Evolutionary conservation across 2,797 vertebrate genomes (phyloP).

Genomic region (Pipistrellus kuhlii): DNA sequence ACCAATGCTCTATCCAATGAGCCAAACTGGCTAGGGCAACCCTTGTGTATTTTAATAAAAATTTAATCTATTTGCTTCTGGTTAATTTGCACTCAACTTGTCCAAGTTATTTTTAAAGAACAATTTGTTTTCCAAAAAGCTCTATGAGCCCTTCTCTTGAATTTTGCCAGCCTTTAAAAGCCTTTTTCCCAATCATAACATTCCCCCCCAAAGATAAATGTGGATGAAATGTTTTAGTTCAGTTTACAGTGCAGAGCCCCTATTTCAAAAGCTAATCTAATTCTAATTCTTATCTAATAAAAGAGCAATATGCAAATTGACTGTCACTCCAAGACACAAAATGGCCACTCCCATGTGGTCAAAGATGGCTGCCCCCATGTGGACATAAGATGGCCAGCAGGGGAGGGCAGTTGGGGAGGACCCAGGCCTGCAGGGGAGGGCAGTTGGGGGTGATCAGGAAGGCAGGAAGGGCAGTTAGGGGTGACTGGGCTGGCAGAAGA

Average conservation of each 20-base stretch:
- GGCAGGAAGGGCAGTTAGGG: no score
- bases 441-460: no score
- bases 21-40: neutral
- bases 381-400: no score
- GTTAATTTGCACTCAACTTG: slow-evolving; percentile 68
- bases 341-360: no score
- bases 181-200: neutral
- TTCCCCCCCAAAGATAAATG: slow-evolving; percentile 19
- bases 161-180: slow-evolving; percentile 53
- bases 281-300: neutral
- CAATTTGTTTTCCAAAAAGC: slow-evolving; percentile 68
- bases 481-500: no score
- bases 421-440: no score
- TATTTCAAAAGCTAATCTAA: slow-evolving; percentile 57
- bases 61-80: slow-evolving; percentile 67
- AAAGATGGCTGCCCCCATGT: no score
- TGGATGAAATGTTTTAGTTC: slow-evolving; percentile 20
- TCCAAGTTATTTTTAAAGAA: slow-evolving; percentile 69
- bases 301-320: no score
- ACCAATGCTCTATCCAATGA: no score
- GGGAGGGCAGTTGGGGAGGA: no score
- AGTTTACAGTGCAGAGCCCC: neutral
- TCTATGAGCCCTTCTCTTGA: slow-evolving; percentile 29
- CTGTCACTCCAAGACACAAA: no score
- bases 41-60: slow-evolving; percentile 68